phyloP scores from a whole-genome alignment of 1,140 invertebrate species.

The Dreissena polymorpha region DNA sequence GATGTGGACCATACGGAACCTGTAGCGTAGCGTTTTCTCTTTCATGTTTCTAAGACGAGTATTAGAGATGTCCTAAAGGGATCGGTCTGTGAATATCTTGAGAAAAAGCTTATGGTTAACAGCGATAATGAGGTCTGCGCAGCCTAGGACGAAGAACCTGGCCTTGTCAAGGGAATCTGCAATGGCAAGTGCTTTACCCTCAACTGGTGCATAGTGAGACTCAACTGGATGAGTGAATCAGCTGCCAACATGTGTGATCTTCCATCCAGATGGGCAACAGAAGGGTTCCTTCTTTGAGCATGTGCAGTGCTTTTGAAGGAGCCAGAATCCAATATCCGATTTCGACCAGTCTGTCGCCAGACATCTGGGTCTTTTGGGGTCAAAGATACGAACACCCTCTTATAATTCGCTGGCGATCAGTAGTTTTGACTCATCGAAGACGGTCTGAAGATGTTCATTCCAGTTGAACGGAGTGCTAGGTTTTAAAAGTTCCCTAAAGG shows the following conservation, averaged over 20 bases:
- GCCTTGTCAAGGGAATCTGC: conserved; percentile 62
- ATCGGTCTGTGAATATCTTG: conserved; percentile 51
- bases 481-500: too few species aligned
- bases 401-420: too few species aligned
- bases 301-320: background rate
- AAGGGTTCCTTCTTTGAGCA: background rate
- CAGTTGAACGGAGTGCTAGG: too few species aligned
- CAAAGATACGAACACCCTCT: too few species aligned
- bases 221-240: background rate
- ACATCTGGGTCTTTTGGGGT: too few species aligned
- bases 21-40: conserved; percentile 56
- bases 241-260: conserved; percentile 5
- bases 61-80: conserved; percentile 56
- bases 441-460: too few species aligned
- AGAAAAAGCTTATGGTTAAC: conserved; percentile 61
- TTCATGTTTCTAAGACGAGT: conserved; percentile 56
- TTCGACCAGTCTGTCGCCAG: too few species aligned
- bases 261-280: conserved; percentile 4
- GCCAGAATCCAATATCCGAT: too few species aligned
- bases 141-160: conserved; percentile 61
- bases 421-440: too few species aligned
- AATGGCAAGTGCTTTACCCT: conserved; percentile 64
- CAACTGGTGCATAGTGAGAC: conserved; percentile 46
- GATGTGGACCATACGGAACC: conserved; percentile 56
- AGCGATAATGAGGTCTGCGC: conserved; percentile 56